These are phyloP conservation scores for Otocyon megalotis DNA, from an alignment of 2,113 vertebrate genomes.

Conservation along the genomic window DNA sequence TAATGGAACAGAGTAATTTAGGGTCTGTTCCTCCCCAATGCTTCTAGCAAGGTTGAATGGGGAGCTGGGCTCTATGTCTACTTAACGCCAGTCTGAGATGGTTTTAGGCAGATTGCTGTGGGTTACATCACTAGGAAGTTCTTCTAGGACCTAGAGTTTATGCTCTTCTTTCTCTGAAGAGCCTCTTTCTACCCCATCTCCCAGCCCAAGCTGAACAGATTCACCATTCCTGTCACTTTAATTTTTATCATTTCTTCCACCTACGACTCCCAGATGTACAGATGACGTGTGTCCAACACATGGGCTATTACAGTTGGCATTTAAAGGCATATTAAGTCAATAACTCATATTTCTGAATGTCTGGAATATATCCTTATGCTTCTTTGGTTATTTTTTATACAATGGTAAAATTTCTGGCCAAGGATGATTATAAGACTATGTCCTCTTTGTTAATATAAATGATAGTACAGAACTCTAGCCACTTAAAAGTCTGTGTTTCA, in stretches of 20 bases:
- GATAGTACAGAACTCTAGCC: neutral
- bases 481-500: slow-evolving; percentile 20
- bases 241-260: neutral
- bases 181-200: neutral
- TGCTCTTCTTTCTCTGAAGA: neutral
- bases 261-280: neutral
- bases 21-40: neutral
- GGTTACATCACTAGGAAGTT: neutral
- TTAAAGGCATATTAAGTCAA: slow-evolving; percentile 12
- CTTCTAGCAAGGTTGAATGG: neutral
- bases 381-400: slow-evolving; percentile 13
- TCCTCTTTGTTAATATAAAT: neutral
- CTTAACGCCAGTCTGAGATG: neutral
- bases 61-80: neutral
- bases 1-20: neutral
- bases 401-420: slow-evolving; percentile 3
- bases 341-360: neutral
- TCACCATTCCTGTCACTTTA: neutral
- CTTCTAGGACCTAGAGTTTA: neutral
- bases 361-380: neutral
- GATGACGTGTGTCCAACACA: neutral
- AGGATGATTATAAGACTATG: neutral
- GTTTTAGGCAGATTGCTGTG: neutral
- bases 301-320: neutral
- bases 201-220: neutral